A percentile compares a stretch with the other conserved stretches of the same genome.
These are phyloP conservation scores for Entelurus aequoreus DNA, from an alignment of 2,113 vertebrate species.

Conservation along the genomic window DNA sequence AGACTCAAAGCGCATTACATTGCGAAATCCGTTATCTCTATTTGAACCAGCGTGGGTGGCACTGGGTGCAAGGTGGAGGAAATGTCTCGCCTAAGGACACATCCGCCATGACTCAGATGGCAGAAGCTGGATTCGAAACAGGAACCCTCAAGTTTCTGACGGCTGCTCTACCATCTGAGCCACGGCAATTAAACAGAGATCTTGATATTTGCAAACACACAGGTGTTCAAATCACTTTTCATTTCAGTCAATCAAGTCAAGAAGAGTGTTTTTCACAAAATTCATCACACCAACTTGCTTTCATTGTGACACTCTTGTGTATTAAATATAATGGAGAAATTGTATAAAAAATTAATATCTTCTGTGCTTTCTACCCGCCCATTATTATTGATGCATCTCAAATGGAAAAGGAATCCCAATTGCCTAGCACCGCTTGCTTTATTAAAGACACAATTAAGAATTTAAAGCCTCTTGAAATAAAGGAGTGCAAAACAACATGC, in stretches of 20 bases:
- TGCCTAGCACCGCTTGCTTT: conserved; percentile 50
- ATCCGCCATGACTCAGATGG: too few species aligned
- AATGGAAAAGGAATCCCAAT: conserved; percentile 45
- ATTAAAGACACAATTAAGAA: conserved; percentile 59
- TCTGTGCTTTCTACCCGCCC: conserved; percentile 42
- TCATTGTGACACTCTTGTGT: conserved; percentile 33
- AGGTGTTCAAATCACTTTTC: conserved; percentile 34
- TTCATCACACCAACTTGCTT: conserved; percentile 47
- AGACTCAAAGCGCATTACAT: too few species aligned
- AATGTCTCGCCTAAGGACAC: too few species aligned
- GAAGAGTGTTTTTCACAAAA: conserved; percentile 45
- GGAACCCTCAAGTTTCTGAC: too few species aligned
- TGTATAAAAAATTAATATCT: conserved; percentile 49
- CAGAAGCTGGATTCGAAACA: too few species aligned
- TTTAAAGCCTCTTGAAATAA: conserved; percentile 49
- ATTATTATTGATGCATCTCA: conserved; percentile 60
- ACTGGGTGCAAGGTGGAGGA: too few species aligned
- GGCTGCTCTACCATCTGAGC: too few species aligned
- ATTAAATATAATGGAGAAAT: conserved; percentile 48
- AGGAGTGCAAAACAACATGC: conserved; percentile 33
- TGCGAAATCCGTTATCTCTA: too few species aligned
- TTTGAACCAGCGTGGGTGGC: too few species aligned
- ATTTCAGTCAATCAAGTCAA: conserved; percentile 52
- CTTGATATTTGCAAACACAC: conserved; percentile 27
- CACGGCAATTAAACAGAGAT: too few species aligned